Percentiles rank a stretch among this genome's conserved stretches.
phyloP scores from a whole-genome alignment of 2,113 vertebrate species.

The Ascaphus truei region DNA sequence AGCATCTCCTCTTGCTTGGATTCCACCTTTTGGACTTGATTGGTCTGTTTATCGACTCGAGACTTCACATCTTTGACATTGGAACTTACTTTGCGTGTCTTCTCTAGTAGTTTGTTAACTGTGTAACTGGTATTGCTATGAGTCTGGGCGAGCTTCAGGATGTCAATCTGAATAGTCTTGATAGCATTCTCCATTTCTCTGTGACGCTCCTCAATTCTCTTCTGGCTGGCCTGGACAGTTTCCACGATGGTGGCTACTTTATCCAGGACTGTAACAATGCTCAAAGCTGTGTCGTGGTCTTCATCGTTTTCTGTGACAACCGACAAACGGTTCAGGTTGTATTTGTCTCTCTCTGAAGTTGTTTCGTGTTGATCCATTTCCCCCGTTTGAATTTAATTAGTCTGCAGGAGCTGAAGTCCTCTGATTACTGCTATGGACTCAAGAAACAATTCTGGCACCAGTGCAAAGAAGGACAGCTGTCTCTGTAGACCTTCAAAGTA shows the following conservation, averaged over 20 bases:
- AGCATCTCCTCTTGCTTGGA: slow-evolving; percentile 90
- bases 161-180: slow-evolving; percentile 84
- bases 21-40: slow-evolving; percentile 82
- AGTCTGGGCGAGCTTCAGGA: slow-evolving; percentile 84
- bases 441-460: slow-evolving; percentile 40
- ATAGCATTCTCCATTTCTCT: slow-evolving; percentile 82
- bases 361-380: slow-evolving; percentile 72
- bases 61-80: slow-evolving; percentile 88
- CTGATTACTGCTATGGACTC: slow-evolving; percentile 26
- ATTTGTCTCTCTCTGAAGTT: slow-evolving; percentile 61
- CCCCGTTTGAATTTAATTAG: slow-evolving; percentile 28
- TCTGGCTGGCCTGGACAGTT: slow-evolving; percentile 87
- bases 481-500: slow-evolving; percentile 56
- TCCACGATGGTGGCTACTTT: slow-evolving; percentile 91
- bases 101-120: slow-evolving; percentile 88
- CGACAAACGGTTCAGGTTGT: slow-evolving; percentile 68
- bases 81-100: slow-evolving; percentile 87
- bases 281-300: slow-evolving; percentile 82
- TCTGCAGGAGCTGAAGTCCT: slow-evolving; percentile 28
- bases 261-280: slow-evolving; percentile 89
- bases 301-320: slow-evolving; percentile 75
- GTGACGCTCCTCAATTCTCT: slow-evolving; percentile 89
- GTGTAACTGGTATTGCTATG: slow-evolving; percentile 76
- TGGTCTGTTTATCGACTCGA: slow-evolving; percentile 83
- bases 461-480: slow-evolving; percentile 53